Base-by-base conservation (phyloP, 2,797 vertebrate species). In the Acipenser oxyrinchus region DNA sequence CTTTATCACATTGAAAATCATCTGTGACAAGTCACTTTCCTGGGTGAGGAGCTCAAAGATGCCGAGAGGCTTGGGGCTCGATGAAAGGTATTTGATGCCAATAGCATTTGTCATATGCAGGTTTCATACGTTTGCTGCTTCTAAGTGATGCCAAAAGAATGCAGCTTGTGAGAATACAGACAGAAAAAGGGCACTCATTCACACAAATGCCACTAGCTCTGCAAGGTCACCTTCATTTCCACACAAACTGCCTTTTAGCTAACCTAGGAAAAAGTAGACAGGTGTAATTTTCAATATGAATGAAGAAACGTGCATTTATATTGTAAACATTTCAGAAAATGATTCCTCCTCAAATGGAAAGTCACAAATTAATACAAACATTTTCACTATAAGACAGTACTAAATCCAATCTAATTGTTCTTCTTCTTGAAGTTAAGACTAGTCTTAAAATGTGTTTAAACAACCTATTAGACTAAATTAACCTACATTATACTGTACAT, bases 21-120 rank as follows among this genome's bases (percentile, higher is more conserved):
- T 80, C 86, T 81, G 81, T 88, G 91, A 93, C 88, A 91, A 89
- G 81, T 81, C 89, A 88, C 87, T 91, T 90, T 89, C 83, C 77
- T 71, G 55, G 73, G 75, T 73, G 79, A 80, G 70, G 76, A 69
- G 70, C 82, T 79, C 77, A 82, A 86, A 83, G 80, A 78, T 18
- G 59, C 75, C 70, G 75, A 73, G 72, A 76, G 78, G 74, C 72
- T 71, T 66, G 48, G 66, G 66, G 78, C 81, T 79, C 71, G 70
- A 84, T 85, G 86, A 82, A 84, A 88, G 80, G 73, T 79, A 73
- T 87, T 92, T 92, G 90, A 92, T 75, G 84, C 73, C 83, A 75
- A 92, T 83, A 77, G 84, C 76, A 83, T 76, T 82, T 88, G 90
- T 91, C 89, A 87, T 77, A 52, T 79, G 73, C 67, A 63, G 82